Base-by-base conservation (phyloP, 1,140 invertebrate species). In the Heliconius hewitsoni region DNA sequence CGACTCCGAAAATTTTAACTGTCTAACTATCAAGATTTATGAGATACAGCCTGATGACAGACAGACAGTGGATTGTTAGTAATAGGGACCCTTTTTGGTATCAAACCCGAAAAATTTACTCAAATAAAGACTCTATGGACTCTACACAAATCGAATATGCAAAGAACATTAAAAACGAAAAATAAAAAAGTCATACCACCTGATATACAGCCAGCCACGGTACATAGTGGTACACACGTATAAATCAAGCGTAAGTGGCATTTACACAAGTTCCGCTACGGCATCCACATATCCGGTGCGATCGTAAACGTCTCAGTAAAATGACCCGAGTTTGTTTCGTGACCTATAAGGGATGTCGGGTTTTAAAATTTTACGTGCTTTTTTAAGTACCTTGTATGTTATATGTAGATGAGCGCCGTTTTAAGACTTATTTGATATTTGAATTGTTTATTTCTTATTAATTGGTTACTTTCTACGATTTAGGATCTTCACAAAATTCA, bases 171-270 rank as follows among this genome's bases (percentile, higher is more conserved):
- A 78, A 73, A 13, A 57, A 71, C 18, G 50, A 42, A 55, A 52
- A 74, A 73, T 82, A 82, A 79, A 83, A 77, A 82, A 82, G 77
- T 73, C 71, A 73, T 74, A 79, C 78, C 50, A 57, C 74, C 71
- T 81, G 66, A 81, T 81, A 79, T 79, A 79, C 50, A 66, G 76
- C 50, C 73, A 79, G 42, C 42, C 42, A 16, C 42, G 13, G 76
- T 79, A 77, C 77, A 71, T 77, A 78, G 80, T 84, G 39, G 39
- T 57, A 60, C 73, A 50, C 52, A 74, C 72, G 60, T 72, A 89
- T 92, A 92, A 91, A 92, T 92, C 90, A 87, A 77, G 81, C 77
- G 74, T 91, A 92, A 91, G 87, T 91, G 91, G 89, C 90, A 87
- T 91, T 91, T 92, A 91, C 85, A 86, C 84, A 87, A 88, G 83